phyloP scores from a whole-genome alignment of 1,140 invertebrate species.

The Saccostrea glomerata region DNA sequence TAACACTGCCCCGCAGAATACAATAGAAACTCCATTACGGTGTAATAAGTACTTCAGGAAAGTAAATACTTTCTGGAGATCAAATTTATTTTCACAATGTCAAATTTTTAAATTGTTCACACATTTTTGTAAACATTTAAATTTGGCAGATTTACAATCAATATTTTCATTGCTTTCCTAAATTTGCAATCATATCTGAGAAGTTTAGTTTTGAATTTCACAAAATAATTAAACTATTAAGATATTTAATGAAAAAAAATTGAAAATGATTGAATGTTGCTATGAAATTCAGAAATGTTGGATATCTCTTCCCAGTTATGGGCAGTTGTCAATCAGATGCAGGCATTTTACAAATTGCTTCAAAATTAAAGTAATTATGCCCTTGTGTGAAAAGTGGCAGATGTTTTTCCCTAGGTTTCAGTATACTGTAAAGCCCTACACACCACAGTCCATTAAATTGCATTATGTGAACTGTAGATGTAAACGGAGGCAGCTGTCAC shows the following conservation, averaged over 20 bases:
- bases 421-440: slow-evolving; percentile 4
- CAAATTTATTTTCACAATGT: slow-evolving; percentile 22
- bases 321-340: background rate
- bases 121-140: background rate
- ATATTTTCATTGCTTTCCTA: background rate
- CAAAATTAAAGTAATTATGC: slow-evolving; percentile 16
- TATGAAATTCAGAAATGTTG: background rate
- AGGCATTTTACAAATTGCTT: background rate
- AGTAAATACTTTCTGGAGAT: slow-evolving; percentile 9
- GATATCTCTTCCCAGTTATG: background rate
- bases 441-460: slow-evolving; percentile 6
- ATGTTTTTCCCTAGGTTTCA: slow-evolving; percentile 26
- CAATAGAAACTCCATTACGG: slow-evolving; percentile 24
- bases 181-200: too few relatives aligned
- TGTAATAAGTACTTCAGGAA: slow-evolving; percentile 15
- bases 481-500: slow-evolving; percentile 23
- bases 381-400: slow-evolving; percentile 16
- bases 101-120: slow-evolving; percentile 16
- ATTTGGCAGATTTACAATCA: background rate
- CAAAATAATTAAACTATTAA: too few relatives aligned
- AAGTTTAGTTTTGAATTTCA: too few relatives aligned
- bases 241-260: too few relatives aligned
- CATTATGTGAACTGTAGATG: slow-evolving; percentile 26
- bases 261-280: background rate
- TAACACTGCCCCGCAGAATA: background rate